Percentiles rank a stretch among this genome's conserved stretches.
Conservation (phyloP, 2,113 vertebrate species). For the Crypturellus undulatus region DNA sequence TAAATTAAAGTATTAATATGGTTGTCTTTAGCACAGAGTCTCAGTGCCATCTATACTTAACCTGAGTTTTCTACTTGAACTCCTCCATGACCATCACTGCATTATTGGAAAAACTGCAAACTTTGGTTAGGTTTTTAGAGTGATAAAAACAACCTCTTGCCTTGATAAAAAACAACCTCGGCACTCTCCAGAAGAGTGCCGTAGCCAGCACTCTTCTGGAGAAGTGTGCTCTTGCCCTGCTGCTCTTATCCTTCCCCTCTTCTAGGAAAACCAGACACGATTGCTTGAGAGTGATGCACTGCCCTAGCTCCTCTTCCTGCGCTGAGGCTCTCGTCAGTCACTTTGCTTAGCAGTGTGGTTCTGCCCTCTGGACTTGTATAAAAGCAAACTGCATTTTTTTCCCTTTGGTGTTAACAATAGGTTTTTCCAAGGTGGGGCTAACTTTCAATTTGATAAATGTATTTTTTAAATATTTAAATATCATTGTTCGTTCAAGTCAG, state of each 20-base stretch:
- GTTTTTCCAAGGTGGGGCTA: not conserved
- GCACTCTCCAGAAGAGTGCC: no score
- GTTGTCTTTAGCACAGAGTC: not conserved
- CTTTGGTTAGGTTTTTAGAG: not conserved
- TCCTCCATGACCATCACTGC: not conserved
- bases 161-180: not conserved
- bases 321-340: not conserved
- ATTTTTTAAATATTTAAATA: not conserved
- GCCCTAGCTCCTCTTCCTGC: not conserved
- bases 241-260: not conserved
- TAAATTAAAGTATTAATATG: not conserved
- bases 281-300: not conserved
- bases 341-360: not conserved
- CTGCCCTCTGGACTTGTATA: not conserved
- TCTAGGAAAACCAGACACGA: not conserved
- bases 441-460: not conserved
- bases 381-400: not conserved
- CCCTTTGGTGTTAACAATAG: not conserved
- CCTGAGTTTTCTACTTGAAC: not conserved
- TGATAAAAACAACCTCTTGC: not conserved
- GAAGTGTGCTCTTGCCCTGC: accelerated
- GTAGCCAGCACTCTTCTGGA: accelerated
- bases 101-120: not conserved
- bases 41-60: not conserved
- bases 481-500: not conserved